Evolutionary conservation across 2,888 invertebrate genomes (phyloP).

Genomic region (Spatulosminthurus flaviceps): DNA sequence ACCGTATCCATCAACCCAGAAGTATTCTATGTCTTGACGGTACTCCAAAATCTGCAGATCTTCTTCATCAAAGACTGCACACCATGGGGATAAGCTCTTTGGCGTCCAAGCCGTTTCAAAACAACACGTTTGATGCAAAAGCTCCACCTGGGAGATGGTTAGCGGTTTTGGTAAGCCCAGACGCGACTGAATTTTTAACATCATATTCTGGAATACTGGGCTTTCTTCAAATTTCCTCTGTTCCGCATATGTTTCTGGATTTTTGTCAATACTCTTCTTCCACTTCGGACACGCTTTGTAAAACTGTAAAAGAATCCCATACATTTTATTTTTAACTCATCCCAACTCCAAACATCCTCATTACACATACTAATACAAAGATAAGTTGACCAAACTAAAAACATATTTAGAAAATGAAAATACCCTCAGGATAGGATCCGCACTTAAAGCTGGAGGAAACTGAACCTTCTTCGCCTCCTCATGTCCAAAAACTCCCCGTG

Average conservation of each 20-base stretch:
- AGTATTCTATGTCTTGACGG: conserved; percentile 79
- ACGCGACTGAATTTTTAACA: conserved; percentile 70
- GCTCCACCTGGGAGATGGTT: conserved; percentile 64
- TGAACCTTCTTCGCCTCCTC: conserved; percentile 72
- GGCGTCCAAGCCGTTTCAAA: conserved; percentile 82
- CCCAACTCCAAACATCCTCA: too few relatives aligned
- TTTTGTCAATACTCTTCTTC: conserved; percentile 74
- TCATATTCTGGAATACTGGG: conserved; percentile 38
- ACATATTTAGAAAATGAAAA: conserved; percentile 58
- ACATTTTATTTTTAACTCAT: not conserved
- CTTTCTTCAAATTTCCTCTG: conserved; percentile 59
- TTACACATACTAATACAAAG: too few relatives aligned
- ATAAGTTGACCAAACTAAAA: too few relatives aligned
- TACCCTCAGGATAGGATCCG: conserved; percentile 77
- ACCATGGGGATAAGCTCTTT: conserved; percentile 79
- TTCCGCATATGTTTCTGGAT: conserved; percentile 63
- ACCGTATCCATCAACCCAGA: conserved; percentile 86
- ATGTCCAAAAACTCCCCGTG: conserved; percentile 78
- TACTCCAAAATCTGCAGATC: conserved; percentile 74
- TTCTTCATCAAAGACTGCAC: conserved; percentile 74
- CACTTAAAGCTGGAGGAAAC: conserved; percentile 74
- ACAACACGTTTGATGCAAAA: conserved; percentile 78
- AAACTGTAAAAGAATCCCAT: too few relatives aligned
- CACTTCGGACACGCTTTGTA: conserved; percentile 80
- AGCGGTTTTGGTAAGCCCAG: conserved; percentile 71